These are phyloP conservation scores for Drosophila imparisetae DNA, from an alignment of 2,888 invertebrate genomes.

Conservation along the genomic window DNA sequence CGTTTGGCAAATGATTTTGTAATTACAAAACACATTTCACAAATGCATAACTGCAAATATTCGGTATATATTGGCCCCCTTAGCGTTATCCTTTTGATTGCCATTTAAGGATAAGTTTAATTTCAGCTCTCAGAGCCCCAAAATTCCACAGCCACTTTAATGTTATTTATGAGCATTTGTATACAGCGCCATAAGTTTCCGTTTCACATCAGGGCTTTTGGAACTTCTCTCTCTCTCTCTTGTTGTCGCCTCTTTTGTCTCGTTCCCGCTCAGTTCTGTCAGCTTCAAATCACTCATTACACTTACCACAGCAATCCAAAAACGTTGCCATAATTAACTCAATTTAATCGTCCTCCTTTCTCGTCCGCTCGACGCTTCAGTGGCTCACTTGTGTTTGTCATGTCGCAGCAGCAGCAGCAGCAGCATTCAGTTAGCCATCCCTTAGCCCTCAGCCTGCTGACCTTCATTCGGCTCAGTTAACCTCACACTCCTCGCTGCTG, in stretches of 20 bases:
- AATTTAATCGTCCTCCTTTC: conserved; percentile 66
- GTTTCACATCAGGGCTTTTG: conserved; percentile 36
- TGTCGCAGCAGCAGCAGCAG: conserved; percentile 17
- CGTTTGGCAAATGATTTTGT: conserved; percentile 22
- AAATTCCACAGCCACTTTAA: conserved; percentile 33
- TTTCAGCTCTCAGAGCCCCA: background rate
- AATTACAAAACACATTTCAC: conserved; percentile 16
- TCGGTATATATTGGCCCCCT: conserved; percentile 8
- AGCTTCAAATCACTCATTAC: conserved; percentile 62
- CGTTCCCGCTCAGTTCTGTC: conserved; percentile 14
- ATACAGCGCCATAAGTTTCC: conserved; percentile 30
- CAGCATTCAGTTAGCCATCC: background rate
- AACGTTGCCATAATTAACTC: conserved; percentile 74
- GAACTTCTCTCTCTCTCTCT: background rate
- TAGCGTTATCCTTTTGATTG: conserved; percentile 8
- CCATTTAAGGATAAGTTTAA: conserved; percentile 35
- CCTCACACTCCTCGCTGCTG: background rate
- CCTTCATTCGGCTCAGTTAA: conserved; percentile 26
- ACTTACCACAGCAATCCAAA: conserved; percentile 61
- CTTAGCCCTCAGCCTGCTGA: conserved; percentile 20
- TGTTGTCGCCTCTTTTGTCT: background rate
- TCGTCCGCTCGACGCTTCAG: conserved; percentile 57
- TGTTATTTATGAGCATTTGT: conserved; percentile 50
- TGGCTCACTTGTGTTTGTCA: conserved; percentile 67
- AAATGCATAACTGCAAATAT: conserved; percentile 18